Evolutionary conservation across 2,113 vertebrate genomes (phyloP).

Genomic region (Tenrec ecaudatus): DNA sequence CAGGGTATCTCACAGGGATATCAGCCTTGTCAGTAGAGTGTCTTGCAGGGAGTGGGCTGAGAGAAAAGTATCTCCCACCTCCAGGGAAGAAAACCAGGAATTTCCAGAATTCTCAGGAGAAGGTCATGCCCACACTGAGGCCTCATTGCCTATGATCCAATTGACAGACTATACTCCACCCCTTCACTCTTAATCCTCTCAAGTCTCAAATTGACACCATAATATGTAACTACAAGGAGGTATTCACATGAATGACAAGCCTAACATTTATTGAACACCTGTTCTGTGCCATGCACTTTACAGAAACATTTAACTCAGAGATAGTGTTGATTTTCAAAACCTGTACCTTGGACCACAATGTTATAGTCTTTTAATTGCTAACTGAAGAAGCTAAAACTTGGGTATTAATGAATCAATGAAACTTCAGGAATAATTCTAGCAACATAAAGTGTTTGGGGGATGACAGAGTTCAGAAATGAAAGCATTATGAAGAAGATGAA

Average conservation of each 20-base stretch:
- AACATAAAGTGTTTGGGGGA: neutral
- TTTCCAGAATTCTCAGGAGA: too few relatives aligned
- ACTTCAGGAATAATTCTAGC: neutral
- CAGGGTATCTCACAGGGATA: too few relatives aligned
- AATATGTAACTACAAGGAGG: neutral
- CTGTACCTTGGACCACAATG: neutral
- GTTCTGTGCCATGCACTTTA: neutral
- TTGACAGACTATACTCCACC: too few relatives aligned
- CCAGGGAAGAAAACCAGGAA: too few relatives aligned
- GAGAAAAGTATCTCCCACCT: too few relatives aligned
- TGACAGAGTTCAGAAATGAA: neutral
- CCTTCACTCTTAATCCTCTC: too few relatives aligned
- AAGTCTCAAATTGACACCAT: too few relatives aligned
- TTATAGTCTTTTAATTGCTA: neutral
- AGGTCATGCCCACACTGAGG: too few relatives aligned
- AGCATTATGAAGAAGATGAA: too few relatives aligned
- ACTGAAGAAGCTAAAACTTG: neutral
- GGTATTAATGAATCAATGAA: neutral
- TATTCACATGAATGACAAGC: neutral
- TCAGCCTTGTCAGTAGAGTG: too few relatives aligned
- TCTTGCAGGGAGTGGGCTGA: too few relatives aligned
- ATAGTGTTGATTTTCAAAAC: constrained; percentile 1
- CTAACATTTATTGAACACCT: neutral
- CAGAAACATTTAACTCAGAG: constrained; percentile 2
- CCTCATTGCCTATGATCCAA: too few relatives aligned